Evolutionary conservation across 1,140 invertebrate genomes (phyloP), one percentile per base, ranked within the genome.

Genomic region (Pogonomyrmex barbatus): DNA sequence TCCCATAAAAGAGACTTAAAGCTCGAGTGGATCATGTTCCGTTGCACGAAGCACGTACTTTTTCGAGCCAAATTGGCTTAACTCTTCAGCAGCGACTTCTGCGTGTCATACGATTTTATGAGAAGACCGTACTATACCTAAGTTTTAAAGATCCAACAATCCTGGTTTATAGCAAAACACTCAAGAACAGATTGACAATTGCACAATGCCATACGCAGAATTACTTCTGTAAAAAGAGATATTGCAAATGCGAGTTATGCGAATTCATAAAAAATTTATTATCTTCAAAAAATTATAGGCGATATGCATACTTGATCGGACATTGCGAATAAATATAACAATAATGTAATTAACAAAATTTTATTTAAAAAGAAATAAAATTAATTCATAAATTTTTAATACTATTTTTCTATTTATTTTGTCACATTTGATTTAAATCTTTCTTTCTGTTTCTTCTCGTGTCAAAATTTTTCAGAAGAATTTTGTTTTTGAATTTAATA

Each of bases 1-100:
- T 83, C 88, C 71, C 73, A 89, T 87, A 89, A 84, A 89, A 87
- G 85, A 89, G 88, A 89, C 88, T 89, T 83, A 89, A 77, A 79
- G 77, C 84, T 78, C 88, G 84, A 89, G 88, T 89, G 88, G 88
- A 89, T 89, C 88, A 89, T 89, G 68, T 71, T 87, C 75, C 60
- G 52, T 76, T 70, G 77, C 77, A 83, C 63, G 65, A 83, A 86
- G 88, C 77, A 87, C 73, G 78, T 89, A 87, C 85, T 89, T 78
- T 89, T 87, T 71, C 39, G 52, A 77, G 84, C 77, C 76, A 89
- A 89, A 89, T 89, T 89, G 88, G 84, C 88, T 89, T 89, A 89
- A 87, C 87, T 89, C 88, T 71, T 89, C 87, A 83, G 47, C 24
- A 65, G 68, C 67, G 76, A 77, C 65, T 85, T 89, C 45, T 89